phyloP scores from a whole-genome alignment of 2,888 invertebrate species.

The Plagiodera versicolora region DNA sequence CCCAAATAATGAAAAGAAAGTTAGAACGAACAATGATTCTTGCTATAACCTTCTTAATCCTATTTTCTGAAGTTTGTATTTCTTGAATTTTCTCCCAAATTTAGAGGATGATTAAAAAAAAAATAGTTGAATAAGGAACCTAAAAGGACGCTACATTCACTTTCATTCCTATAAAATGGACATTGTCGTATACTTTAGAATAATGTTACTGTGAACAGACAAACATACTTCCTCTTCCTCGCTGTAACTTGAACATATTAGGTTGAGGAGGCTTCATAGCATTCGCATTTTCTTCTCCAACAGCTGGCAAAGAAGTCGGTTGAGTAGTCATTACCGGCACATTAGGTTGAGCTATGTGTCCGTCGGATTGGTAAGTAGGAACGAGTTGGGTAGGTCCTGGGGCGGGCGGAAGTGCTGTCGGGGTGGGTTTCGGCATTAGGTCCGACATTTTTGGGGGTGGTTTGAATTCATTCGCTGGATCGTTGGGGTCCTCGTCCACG shows the following conservation, averaged over 20 bases:
- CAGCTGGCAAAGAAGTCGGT: conserved; percentile 10
- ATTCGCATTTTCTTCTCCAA: conserved; percentile 19
- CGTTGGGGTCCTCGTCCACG: conserved; percentile 71
- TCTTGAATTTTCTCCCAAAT: no score
- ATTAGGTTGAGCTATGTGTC: conserved; percentile 15
- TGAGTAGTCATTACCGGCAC: conserved; percentile 2
- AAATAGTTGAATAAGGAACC: no score
- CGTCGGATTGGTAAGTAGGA: conserved; percentile 14
- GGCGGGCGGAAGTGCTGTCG: conserved; percentile 9
- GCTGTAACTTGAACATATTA: conserved; percentile 81
- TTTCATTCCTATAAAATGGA: no score
- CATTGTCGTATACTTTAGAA: conserved; percentile 30
- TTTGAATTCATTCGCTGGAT: conserved; percentile 57
- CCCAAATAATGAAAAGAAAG: no score
- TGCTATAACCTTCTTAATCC: no score
- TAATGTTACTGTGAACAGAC: conserved; percentile 10
- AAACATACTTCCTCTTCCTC: conserved; percentile 68
- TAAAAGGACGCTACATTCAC: no score
- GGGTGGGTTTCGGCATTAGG: conserved; percentile 46
- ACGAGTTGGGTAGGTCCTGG: conserved; percentile 21
- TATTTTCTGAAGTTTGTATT: no score
- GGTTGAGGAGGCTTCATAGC: conserved; percentile 50
- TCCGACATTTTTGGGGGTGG: conserved; percentile 74
- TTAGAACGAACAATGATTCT: no score
- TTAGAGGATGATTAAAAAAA: no score